Evolutionary conservation across 2,113 vertebrate species (phyloP).

Genomic region (Tupaia tana): DNA sequence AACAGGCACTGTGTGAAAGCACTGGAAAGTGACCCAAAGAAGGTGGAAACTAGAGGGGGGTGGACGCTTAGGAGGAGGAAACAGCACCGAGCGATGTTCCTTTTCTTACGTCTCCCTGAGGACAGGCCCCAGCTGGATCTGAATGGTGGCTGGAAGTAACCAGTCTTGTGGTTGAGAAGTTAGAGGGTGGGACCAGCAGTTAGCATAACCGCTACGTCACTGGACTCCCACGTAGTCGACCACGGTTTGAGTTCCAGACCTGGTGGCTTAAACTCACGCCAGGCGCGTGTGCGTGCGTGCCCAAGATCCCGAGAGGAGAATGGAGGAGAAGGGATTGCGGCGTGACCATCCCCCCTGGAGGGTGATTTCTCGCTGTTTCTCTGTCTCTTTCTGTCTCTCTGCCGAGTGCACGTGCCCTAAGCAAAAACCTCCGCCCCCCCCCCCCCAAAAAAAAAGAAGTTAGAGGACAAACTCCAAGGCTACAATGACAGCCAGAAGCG

Average conservation of each 20-base stretch:
- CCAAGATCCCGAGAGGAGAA: too few relatives aligned
- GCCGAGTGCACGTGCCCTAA: too few relatives aligned
- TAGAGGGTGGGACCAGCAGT: not conserved
- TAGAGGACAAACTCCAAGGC: not conserved
- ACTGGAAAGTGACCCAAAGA: not conserved
- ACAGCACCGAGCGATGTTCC: not conserved
- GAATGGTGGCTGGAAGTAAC: not conserved
- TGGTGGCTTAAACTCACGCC: too few relatives aligned
- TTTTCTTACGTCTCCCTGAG: not conserved
- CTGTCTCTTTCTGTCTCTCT: too few relatives aligned
- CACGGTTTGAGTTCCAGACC: too few relatives aligned
- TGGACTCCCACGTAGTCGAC: too few relatives aligned
- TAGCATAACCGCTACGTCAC: too few relatives aligned
- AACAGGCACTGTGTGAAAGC: not conserved
- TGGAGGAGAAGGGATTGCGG: too few relatives aligned
- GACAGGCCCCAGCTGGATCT: not conserved
- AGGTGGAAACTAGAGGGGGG: not conserved
- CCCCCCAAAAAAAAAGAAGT: not conserved
- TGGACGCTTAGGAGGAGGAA: not conserved
- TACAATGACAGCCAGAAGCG: not conserved
- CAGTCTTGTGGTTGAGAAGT: not conserved
- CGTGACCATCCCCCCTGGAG: too few relatives aligned
- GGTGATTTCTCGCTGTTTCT: too few relatives aligned
- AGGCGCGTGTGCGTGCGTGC: too few relatives aligned
- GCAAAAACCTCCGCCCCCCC: too few relatives aligned